Evolutionary conservation across 1,140 invertebrate genomes (phyloP), one percentile per base, ranked within the genome.

Genomic region (Zaprionus vittiger): DNA sequence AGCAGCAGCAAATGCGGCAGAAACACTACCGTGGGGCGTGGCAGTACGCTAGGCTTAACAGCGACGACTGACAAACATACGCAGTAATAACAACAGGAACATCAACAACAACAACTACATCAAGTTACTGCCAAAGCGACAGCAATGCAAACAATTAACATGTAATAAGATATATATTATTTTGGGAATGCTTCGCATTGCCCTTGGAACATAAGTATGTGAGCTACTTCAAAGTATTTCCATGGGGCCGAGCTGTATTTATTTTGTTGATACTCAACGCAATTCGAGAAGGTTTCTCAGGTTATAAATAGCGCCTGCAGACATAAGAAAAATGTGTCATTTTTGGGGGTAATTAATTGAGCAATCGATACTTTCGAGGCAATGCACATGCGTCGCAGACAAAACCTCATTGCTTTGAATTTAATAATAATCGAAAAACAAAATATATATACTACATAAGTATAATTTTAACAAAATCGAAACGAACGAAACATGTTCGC

Each of bases 101-200:
- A n/a, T n/a, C n/a, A 52, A 14, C 65, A 68, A 34, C 12, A 37
- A 52, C 22, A 14, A 22, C 24, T 60, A 68, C 64, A 69, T 63
- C 67, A 65, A 71, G 54, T 65, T 64, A 76, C 60, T 41, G 73
- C 44, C 73, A 72, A 38, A 75, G 17, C 54, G 67, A 64, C 67
- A 67, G 22, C 61, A 38, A 41, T 68, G 65, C 65, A 59, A 76
- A 65, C 61, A 76, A 76, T 76, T 72, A 72, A 65, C 68, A 72
- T 72, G 73, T 65, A 76, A 71, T 55, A 72, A 76, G 68, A 76
- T 72, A 76, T 57, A 66, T 15, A 9, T 44, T 44, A 17, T 75
- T 69, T 63, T 56, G 38, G 59, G 69, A 57, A 37, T 57, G 66
- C 4, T 4, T 26, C 24, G 24, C 24, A 26, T 26, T 26, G 24